These are phyloP conservation scores for Philypnodon macrostomus DNA, from an alignment of 2,797 vertebrate species.

Conservation along the genomic window DNA sequence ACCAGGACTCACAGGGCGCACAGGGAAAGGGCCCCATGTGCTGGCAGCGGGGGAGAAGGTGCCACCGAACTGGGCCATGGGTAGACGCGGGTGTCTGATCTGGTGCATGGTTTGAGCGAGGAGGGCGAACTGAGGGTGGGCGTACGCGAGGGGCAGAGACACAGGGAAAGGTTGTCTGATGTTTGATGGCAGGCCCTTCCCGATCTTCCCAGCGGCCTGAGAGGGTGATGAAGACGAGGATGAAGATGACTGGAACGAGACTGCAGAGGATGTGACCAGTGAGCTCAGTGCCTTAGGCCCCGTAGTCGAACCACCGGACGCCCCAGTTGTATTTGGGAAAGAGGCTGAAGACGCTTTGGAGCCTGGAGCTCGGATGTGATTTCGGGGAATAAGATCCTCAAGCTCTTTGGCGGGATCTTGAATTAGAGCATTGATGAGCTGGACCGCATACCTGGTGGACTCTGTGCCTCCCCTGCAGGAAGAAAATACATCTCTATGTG, in stretches of 20 bases:
- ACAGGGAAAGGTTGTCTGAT: constrained; percentile 92
- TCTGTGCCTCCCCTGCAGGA: constrained; percentile 91
- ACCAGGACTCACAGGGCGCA: constrained; percentile 94
- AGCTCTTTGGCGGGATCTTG: constrained; percentile 99
- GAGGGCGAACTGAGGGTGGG: constrained; percentile 95
- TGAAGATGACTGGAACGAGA: constrained; percentile 87
- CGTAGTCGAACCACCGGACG: constrained; percentile 81
- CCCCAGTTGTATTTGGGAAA: constrained; percentile 84
- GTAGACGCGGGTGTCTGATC: constrained; percentile 95
- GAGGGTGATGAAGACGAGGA: constrained; percentile 77
- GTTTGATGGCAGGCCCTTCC: constrained; percentile 87
- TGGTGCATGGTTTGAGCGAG: constrained; percentile 99
- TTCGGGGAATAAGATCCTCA: constrained; percentile 97
- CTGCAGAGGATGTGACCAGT: constrained; percentile 83
- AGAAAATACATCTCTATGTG: constrained; percentile 10
- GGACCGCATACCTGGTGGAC: constrained; percentile 95
- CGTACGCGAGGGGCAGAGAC: constrained; percentile 92
- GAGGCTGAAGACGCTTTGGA: constrained; percentile 80
- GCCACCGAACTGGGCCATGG: constrained; percentile 97
- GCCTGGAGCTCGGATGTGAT: constrained; percentile 92
- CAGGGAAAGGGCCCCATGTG: constrained; percentile 98
- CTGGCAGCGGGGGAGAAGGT: constrained; percentile 92
- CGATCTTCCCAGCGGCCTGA: constrained; percentile 86
- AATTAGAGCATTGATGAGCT: constrained; percentile 97
- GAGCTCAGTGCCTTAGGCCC: constrained; percentile 88